These are phyloP conservation scores for Pipra filicauda DNA, from an alignment of 2,113 vertebrate genomes.

Conservation along the genomic window DNA sequence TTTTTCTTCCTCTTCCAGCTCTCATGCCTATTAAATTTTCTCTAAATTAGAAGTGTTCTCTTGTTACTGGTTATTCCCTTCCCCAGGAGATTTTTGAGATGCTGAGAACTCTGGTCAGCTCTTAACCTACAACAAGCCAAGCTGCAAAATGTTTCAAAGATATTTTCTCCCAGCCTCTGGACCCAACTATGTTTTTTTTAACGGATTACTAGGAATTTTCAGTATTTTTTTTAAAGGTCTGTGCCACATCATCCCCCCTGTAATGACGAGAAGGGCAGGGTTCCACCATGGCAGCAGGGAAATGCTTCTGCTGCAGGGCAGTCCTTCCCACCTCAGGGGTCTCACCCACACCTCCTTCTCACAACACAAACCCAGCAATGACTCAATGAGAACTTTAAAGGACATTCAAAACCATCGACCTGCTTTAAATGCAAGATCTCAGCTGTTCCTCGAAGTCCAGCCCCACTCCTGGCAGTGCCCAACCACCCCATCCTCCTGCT, in stretches of 20 bases:
- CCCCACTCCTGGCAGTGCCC: no score
- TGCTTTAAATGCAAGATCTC: neutral
- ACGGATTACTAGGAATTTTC: neutral
- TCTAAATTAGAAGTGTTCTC: neutral
- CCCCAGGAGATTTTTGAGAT: neutral
- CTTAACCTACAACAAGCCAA: neutral
- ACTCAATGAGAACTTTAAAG: neutral
- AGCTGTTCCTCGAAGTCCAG: neutral
- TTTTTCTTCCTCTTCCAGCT: neutral
- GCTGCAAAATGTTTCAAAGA: neutral
- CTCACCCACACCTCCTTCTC: neutral
- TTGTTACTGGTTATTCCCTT: neutral
- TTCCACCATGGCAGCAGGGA: neutral
- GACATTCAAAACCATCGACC: neutral
- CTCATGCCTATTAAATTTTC: neutral
- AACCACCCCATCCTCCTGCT: neutral
- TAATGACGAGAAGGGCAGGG: rapidly evolving
- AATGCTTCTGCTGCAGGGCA: neutral
- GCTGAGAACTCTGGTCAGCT: neutral
- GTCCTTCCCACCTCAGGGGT: neutral
- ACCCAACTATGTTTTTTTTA: neutral
- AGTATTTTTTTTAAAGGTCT: neutral
- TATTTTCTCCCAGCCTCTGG: neutral
- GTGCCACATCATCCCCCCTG: neutral
- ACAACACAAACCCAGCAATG: neutral